These are phyloP conservation scores for Troglohyphantes excavatus DNA, from an alignment of 2,888 invertebrate genomes.

Conservation along the genomic window DNA sequence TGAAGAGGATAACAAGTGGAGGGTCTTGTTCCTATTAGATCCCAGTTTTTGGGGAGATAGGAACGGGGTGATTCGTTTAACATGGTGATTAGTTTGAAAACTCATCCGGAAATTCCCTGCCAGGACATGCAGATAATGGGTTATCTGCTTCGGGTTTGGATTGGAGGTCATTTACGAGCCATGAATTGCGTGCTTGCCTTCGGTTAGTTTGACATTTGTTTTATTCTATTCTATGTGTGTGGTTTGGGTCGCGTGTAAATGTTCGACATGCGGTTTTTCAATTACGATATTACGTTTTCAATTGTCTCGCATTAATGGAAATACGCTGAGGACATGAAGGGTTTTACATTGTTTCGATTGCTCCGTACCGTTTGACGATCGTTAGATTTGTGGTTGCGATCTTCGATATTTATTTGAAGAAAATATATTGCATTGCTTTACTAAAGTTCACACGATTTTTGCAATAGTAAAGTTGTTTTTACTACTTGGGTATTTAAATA, in stretches of 20 bases:
- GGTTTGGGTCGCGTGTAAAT: neutral
- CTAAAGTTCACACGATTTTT: no score
- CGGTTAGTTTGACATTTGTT: conserved; percentile 2
- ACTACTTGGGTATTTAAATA: no score
- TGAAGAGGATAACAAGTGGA: conserved; percentile 61
- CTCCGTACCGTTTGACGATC: no score
- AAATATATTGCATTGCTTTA: no score
- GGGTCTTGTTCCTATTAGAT: conserved; percentile 41
- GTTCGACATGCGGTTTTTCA: neutral
- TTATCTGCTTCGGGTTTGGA: neutral
- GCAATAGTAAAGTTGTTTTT: no score
- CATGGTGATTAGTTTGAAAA: conserved; percentile 28
- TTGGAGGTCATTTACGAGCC: neutral
- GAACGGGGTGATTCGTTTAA: neutral
- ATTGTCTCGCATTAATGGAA: neutral
- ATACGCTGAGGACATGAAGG: neutral
- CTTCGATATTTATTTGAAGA: no score
- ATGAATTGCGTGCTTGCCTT: neutral
- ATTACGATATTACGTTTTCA: neutral
- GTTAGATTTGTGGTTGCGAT: no score
- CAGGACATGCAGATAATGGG: conserved; percentile 11
- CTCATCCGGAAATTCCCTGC: conserved; percentile 13
- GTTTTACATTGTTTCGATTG: neutral
- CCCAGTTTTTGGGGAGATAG: conserved; percentile 40
- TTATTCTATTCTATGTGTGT: neutral